Evolutionary conservation across 2,888 invertebrate species (phyloP).

Genomic region (Acleris sparsana): DNA sequence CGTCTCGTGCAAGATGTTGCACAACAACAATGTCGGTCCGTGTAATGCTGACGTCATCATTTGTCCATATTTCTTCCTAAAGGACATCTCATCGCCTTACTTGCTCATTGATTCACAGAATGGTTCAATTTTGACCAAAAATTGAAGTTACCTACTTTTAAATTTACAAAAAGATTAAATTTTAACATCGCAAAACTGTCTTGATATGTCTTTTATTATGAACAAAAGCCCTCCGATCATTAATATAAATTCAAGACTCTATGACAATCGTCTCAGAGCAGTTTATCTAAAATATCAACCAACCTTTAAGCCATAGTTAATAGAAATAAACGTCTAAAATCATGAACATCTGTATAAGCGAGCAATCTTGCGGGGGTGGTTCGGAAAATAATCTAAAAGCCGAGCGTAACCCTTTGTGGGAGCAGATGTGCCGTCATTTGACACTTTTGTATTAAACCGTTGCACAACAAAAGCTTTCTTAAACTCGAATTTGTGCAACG

Average conservation of each 20-base stretch:
- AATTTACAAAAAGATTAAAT: too few species aligned
- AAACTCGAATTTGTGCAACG: constrained; percentile 80
- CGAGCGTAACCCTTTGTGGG: constrained; percentile 78
- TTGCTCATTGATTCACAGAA: constrained; percentile 54
- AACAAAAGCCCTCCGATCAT: background rate
- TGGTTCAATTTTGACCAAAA: constrained; percentile 50
- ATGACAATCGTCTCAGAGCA: constrained; percentile 38
- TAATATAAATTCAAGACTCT: constrained; percentile 5
- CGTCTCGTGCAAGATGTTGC: constrained; percentile 72
- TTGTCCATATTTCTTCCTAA: constrained; percentile 71
- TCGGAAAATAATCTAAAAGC: constrained; percentile 81
- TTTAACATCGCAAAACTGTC: background rate
- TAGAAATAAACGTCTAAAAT: constrained; percentile 50
- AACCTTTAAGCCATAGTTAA: constrained; percentile 52
- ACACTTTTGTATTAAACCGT: constrained; percentile 84
- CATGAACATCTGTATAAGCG: constrained; percentile 79
- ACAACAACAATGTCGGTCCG: constrained; percentile 71
- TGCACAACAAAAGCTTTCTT: constrained; percentile 83
- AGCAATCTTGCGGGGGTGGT: constrained; percentile 81
- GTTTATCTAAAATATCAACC: constrained; percentile 41
- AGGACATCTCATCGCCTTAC: constrained; percentile 62
- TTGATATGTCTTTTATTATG: background rate
- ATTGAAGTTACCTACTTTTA: background rate
- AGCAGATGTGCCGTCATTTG: constrained; percentile 84
- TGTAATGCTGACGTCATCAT: constrained; percentile 69